Evolutionary conservation across 2,888 invertebrate genomes (phyloP), one percentile per base, ranked within the genome.

Genomic region (Phortica okadai): DNA sequence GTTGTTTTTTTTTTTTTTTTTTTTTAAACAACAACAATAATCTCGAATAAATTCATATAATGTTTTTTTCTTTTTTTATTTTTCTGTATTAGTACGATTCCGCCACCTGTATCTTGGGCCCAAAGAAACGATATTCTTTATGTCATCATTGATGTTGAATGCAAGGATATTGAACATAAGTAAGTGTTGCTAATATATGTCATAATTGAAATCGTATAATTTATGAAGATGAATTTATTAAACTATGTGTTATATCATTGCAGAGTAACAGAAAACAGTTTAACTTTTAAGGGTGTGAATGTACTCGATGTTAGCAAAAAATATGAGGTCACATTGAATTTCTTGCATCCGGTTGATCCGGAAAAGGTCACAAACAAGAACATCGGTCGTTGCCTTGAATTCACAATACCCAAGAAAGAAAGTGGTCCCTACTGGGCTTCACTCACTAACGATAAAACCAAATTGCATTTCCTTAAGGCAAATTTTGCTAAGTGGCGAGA

Each of bases 401-500:
- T 96, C 92, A 91, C 95, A 82, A 93, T 96, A 84, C 92, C 93
- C 82, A 96, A 96, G 94, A 92, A 92, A 80, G 93, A 93, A 81
- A 93, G 93, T 72, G 96, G 95, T 78, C 93, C 96, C 0, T 98
- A 95, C 91, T 99, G 98, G 98, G 95, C 97, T 74, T 93, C 95
- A 82, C 92, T 98, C 84, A 96, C 97, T 76, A 96, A 96, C 90
- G 96, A 96, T 86, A 96, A 95, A 88, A 95, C 95, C 91, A 98
- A 98, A 92, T 95, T 95, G 85, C 98, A 98, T 91, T 99, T 98
- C 95, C 93, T 99, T 85, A 99, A 98, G 93, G 96, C 98, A 86
- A 99, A 99, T 91, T 99, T 99, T 91, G 97, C 97, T 91, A 98
- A 98, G 92, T 99, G 98, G 99, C 95, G 95, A 92, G 99, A 99